Evolutionary conservation across 2,113 vertebrate genomes (phyloP).

Genomic region (Engraulis encrasicolus): DNA sequence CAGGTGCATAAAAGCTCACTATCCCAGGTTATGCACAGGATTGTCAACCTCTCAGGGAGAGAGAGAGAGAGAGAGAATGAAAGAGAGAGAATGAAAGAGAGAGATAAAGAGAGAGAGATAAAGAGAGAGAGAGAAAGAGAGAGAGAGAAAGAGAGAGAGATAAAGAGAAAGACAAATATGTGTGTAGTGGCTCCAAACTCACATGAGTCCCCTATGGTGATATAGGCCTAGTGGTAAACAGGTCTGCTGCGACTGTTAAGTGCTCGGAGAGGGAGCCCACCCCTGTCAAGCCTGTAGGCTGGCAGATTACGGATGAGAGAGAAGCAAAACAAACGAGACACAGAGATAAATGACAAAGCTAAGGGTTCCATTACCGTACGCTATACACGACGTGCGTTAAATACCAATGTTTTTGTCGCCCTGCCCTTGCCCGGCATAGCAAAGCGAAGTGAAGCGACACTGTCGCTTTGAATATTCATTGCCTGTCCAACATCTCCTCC

Average conservation of each 20-base stretch:
- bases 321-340: not conserved
- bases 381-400: not conserved
- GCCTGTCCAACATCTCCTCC: not conserved
- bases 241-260: not conserved
- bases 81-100: too few species aligned
- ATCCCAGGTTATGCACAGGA: too few species aligned
- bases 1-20: too few species aligned
- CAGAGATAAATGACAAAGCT: not conserved
- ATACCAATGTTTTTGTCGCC: not conserved
- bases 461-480: not conserved
- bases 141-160: conserved; percentile 4
- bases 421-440: too few species aligned
- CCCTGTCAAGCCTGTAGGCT: not conserved
- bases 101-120: not conserved
- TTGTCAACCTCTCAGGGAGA: too few species aligned
- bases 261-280: not conserved
- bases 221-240: not conserved
- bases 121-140: not conserved
- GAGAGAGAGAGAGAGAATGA: too few species aligned
- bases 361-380: not conserved
- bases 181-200: not conserved
- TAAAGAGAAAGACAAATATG: not conserved
- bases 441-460: too few species aligned
- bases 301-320: not conserved
- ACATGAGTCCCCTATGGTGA: too few species aligned